Base-by-base conservation (phyloP, 2,797 vertebrate species). In the Merluccius polli region DNA sequence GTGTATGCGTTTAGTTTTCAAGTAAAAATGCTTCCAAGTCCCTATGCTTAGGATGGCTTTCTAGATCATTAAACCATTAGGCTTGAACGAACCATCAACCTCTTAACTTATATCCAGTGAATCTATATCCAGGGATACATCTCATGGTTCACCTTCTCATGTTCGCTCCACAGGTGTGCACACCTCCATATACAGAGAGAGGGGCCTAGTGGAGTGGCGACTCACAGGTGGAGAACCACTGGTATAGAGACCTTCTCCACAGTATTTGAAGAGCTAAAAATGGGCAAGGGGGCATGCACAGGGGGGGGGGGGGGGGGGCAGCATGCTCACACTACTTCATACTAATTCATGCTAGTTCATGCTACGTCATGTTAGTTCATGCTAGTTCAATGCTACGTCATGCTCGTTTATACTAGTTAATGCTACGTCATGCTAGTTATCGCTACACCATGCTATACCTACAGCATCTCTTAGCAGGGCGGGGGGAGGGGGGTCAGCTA, bases 401-500 rank as follows among this genome's bases (percentile, higher is more conserved):
- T 48, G 41, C 41, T 48, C 16, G 15, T 48, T 48, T 18, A 52
- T 7, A 21, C 44, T 4, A 21, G 13, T 18, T 52, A 2, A 2
- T 27, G 59, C 59, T 63, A 63, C 24, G 21, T 78, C 85, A 87
- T 87, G 90, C 87, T 4, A 73, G 76, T 70, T 38, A n/a, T 33
- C 32, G 24, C 59, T 33, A 73, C 72, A 81, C 82, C 84, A 91
- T 95, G 91, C 87, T 86, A 92, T 98, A 98, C 97, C 96, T 98
- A 98, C 91, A 90, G 90, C 82, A 84, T 78, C 90, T 92, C 91
- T 94, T 87, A 92, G 92, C 88, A 81, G 85, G 85, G 84, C 78
- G 75, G 84, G 84, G 78, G 73, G 79, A 83, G 85, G 78, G 75
- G 76, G 48, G 80, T 98, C 97, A 98, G 96, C 96, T 97, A 93